Conservation (phyloP, 2,113 vertebrate species). For the human (Homo sapiens) region DNA sequence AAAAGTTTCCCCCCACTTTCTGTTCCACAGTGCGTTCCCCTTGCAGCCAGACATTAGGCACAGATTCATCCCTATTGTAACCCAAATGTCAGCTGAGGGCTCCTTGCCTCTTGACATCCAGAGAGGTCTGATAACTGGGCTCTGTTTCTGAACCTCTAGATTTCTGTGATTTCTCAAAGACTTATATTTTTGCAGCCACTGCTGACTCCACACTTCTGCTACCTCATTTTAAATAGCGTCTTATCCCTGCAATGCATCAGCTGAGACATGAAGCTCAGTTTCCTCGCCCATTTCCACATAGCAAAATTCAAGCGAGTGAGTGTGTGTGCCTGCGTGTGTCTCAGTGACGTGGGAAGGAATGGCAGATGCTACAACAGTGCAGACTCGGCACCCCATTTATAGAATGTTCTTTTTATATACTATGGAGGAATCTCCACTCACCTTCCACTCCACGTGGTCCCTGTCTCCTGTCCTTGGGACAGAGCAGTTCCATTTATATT, state of each 20-base stretch:
- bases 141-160: background rate
- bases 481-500: background rate
- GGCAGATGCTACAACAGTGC: background rate
- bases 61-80: background rate
- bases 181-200: background rate
- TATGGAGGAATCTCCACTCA: background rate
- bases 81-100: background rate
- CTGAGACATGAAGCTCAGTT: background rate
- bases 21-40: background rate
- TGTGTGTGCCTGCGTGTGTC: background rate
- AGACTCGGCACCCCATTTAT: background rate
- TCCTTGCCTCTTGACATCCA: background rate
- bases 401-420: background rate
- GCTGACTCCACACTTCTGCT: background rate
- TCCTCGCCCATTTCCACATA: background rate
- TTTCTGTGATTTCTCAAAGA: slow-evolving; percentile 19
- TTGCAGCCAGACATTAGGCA: background rate
- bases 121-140: background rate
- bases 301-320: background rate
- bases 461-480: background rate
- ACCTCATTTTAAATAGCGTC: background rate
- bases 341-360: background rate
- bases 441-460: background rate
- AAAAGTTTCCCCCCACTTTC: background rate
- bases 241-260: background rate